These are phyloP conservation scores for Antheraea assamensis DNA, from an alignment of 2,888 invertebrate species.

Conservation along the genomic window DNA sequence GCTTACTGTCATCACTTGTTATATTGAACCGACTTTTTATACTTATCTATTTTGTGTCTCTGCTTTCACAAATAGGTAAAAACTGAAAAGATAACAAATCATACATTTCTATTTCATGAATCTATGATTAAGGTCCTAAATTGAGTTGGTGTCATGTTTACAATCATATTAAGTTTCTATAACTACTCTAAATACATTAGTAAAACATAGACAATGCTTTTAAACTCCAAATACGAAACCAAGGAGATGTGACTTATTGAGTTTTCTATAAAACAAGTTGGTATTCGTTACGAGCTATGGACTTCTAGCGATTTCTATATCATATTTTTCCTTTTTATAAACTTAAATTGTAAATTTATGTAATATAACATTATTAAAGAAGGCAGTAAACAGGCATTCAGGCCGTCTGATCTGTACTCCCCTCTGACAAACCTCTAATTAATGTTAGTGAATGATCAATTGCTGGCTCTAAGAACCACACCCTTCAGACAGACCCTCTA, in stretches of 20 bases:
- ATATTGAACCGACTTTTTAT: too few species aligned
- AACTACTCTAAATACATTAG: slow-evolving; percentile 3
- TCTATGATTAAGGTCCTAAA: not conserved
- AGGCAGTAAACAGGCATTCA: not conserved
- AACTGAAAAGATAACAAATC: not conserved
- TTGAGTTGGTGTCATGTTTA: not conserved
- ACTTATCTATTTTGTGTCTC: too few species aligned
- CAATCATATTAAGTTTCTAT: not conserved
- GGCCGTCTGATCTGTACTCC: not conserved
- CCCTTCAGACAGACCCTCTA: too few species aligned
- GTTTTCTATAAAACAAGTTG: slow-evolving; percentile 26
- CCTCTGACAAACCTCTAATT: not conserved
- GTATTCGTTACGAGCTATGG: slow-evolving; percentile 12
- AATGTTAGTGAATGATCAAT: not conserved
- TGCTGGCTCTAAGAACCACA: too few species aligned
- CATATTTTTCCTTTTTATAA: not conserved
- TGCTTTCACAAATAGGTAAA: too few species aligned
- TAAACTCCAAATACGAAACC: slow-evolving; percentile 21
- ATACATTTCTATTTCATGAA: not conserved
- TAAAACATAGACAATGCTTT: slow-evolving; percentile 20
- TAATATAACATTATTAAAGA: not conserved
- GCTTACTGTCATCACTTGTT: too few species aligned
- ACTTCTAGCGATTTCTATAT: not conserved
- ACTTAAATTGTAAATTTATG: not conserved
- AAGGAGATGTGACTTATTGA: slow-evolving; percentile 27